A percentile compares a stretch with the other conserved stretches of the same genome.
These are phyloP conservation scores for Epizoanthus rinbou DNA, from an alignment of 92 coral and sea anemone genomes.

Conservation along the genomic window DNA sequence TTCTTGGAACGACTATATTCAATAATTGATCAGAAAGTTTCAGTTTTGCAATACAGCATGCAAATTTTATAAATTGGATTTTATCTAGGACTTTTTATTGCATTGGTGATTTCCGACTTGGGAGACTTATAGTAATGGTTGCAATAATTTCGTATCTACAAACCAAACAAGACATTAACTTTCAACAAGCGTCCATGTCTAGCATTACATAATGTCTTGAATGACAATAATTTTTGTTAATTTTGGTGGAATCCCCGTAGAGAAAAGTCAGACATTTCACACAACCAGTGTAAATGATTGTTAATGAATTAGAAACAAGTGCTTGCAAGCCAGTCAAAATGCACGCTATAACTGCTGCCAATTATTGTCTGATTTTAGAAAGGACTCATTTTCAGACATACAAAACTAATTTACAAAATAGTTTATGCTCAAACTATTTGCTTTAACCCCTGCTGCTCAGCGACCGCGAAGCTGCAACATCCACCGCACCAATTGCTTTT, in stretches of 20 bases:
- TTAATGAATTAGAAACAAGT: not conserved
- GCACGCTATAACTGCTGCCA: not conserved
- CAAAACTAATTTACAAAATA: not conserved
- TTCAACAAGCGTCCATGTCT: slow-evolving; percentile 32
- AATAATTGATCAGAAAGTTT: no score
- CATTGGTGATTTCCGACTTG: no score
- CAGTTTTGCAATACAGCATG: no score
- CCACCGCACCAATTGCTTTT: slow-evolving; percentile 1
- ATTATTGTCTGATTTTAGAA: not conserved
- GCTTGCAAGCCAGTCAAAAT: not conserved
- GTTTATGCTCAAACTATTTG: slow-evolving; percentile 21
- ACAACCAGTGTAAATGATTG: not conserved
- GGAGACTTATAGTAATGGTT: no score
- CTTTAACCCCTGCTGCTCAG: slow-evolving; percentile 18
- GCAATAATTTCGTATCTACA: not conserved
- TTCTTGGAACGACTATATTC: no score
- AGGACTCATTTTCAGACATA: not conserved
- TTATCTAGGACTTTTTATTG: no score
- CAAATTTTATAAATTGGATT: no score
- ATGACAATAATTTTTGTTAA: not conserved
- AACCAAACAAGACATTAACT: slow-evolving; percentile 11
- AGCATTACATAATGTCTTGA: no score
- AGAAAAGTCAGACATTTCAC: not conserved
- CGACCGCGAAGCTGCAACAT: not conserved
- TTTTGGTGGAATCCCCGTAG: not conserved